Percentiles rank a stretch among this genome's conserved stretches.
Evolutionary conservation across 2,888 invertebrate species (phyloP).

Genomic region (Latrodectus elegans): DNA sequence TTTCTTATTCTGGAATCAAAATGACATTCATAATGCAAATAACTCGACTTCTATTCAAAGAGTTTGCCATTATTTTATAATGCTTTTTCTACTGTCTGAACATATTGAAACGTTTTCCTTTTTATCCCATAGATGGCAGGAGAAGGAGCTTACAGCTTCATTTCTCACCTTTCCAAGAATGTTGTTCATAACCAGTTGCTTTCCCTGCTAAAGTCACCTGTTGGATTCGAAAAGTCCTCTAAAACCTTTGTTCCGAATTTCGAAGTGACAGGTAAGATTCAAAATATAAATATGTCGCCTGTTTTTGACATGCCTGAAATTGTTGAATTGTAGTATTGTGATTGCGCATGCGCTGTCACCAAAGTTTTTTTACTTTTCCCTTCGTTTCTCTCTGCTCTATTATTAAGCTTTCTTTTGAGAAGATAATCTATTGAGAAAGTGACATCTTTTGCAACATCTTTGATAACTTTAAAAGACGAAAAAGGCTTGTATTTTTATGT

Average conservation of each 20-base stretch:
- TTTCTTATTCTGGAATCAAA: too few species aligned
- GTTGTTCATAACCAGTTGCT: constrained; percentile 57
- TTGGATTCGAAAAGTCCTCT: constrained; percentile 21
- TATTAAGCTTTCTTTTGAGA: not conserved
- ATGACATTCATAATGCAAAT: too few species aligned
- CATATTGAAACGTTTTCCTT: constrained; percentile 15
- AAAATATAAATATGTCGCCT: not conserved
- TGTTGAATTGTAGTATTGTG: not conserved
- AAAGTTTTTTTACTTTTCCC: not conserved
- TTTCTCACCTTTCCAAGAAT: constrained; percentile 32
- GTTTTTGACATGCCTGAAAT: constrained; percentile 21
- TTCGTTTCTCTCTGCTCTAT: not conserved
- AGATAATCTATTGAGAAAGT: not conserved
- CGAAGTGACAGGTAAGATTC: constrained; percentile 50
- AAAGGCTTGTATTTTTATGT: too few species aligned
- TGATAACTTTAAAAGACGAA: too few species aligned
- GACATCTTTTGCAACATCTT: not conserved
- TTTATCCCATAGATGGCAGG: constrained; percentile 53
- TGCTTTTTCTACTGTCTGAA: too few species aligned
- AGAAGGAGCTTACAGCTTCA: constrained; percentile 30
- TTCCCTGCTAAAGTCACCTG: constrained; percentile 56
- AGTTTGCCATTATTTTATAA: too few species aligned
- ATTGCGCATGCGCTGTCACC: constrained; percentile 12
- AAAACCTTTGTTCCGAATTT: constrained; percentile 23
- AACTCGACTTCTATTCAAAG: too few species aligned